Conservation (phyloP, 2,113 vertebrate genomes). For the Elaphurus davidianus region DNA sequence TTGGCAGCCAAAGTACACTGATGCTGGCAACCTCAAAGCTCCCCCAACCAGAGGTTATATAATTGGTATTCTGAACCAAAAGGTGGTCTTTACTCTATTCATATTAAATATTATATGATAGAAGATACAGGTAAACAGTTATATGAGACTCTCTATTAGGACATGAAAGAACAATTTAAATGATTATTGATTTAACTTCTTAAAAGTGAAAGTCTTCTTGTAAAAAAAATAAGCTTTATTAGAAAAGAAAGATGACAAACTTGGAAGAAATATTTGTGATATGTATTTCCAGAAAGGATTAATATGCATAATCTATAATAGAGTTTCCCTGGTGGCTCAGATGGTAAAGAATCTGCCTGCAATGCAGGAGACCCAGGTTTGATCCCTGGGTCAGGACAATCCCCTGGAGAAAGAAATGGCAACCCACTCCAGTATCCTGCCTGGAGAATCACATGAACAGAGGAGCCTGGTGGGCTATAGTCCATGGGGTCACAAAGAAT, state of each 20-base stretch:
- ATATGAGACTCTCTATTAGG: neutral
- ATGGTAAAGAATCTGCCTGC: neutral
- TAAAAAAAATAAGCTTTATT: neutral
- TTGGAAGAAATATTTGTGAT: slow-evolving; percentile 18
- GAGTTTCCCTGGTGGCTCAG: neutral
- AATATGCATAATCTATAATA: neutral
- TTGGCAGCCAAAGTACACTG: neutral
- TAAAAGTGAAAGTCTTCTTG: slow-evolving; percentile 3
- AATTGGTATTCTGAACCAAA: neutral
- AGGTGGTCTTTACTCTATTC: neutral
- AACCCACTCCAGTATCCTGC: neutral
- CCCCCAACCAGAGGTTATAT: neutral
- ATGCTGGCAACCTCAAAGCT: neutral
- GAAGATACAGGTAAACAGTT: neutral
- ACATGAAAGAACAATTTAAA: slow-evolving; percentile 6
- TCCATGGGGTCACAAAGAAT: neutral
- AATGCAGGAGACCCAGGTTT: neutral
- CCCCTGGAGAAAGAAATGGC: neutral
- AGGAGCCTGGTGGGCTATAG: neutral
- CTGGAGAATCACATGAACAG: neutral
- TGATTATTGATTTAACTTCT: neutral
- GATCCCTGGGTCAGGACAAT: neutral
- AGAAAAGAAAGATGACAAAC: neutral
- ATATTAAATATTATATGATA: slow-evolving; percentile 4
- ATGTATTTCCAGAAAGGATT: slow-evolving; percentile 3